These are phyloP conservation scores for Sarotherodon lohbergeri DNA, from an alignment of 2,113 vertebrate species.

Conservation along the genomic window DNA sequence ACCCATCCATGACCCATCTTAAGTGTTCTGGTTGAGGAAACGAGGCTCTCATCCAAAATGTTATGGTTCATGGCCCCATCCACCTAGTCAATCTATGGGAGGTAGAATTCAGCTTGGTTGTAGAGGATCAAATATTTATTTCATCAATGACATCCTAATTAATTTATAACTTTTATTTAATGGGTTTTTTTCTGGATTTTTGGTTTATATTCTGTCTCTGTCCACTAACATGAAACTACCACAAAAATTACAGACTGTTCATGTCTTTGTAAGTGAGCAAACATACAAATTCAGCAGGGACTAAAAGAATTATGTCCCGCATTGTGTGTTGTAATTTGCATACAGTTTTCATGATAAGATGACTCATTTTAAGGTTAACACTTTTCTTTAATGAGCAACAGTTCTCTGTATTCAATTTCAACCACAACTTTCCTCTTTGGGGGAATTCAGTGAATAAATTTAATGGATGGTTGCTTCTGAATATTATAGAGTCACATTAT, in stretches of 20 bases:
- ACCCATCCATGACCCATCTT: not conserved
- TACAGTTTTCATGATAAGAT: not conserved
- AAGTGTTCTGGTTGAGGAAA: not conserved
- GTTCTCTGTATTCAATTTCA: not conserved
- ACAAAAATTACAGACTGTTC: not conserved
- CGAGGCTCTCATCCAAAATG: not conserved
- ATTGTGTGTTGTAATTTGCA: not conserved
- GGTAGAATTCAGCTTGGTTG: not conserved
- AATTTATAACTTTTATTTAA: not conserved
- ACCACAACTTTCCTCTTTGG: not conserved
- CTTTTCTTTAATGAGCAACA: not conserved
- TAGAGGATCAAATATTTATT: not conserved
- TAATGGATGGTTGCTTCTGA: not conserved
- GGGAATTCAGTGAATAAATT: not conserved
- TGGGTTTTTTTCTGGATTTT: not conserved
- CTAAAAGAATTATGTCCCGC: not conserved
- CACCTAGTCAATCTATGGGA: not conserved
- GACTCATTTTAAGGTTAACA: not conserved
- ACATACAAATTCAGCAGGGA: not conserved
- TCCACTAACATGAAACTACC: not conserved
- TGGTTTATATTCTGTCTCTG: not conserved
- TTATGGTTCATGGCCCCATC: not conserved
- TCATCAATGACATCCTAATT: not conserved
- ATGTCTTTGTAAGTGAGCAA: not conserved
- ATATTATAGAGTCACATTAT: not conserved